phyloP scores from a whole-genome alignment of 2,888 invertebrate genomes.

The Labia minor region DNA sequence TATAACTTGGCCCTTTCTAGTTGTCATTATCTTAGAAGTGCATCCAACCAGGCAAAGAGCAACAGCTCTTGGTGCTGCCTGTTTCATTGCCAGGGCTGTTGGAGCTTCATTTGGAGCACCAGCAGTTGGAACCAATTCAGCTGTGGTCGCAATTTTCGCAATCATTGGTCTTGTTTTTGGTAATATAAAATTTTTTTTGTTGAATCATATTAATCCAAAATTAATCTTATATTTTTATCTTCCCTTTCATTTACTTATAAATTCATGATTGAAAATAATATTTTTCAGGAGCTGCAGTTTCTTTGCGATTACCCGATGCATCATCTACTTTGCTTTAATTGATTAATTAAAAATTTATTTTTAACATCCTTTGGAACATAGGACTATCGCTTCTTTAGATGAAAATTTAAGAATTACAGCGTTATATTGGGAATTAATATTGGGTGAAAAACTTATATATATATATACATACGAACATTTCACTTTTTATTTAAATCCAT shows the following conservation, averaged over 20 bases:
- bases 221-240: too few relatives aligned
- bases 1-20: neutral
- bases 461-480: too few relatives aligned
- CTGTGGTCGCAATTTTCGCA: neutral
- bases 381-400: neutral
- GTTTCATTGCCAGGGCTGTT: neutral
- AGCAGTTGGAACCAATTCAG: neutral
- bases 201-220: too few relatives aligned
- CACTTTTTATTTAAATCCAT: too few relatives aligned
- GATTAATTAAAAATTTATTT: neutral
- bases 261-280: too few relatives aligned
- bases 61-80: neutral
- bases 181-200: too few relatives aligned
- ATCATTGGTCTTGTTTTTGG: neutral
- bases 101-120: neutral
- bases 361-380: neutral
- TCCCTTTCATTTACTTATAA: too few relatives aligned
- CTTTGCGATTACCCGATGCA: neutral
- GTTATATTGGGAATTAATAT: neutral
- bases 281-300: neutral
- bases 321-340: neutral
- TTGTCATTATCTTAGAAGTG: neutral
- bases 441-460: neutral
- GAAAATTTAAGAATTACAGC: neutral
- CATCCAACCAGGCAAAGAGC: neutral